Conservation (phyloP, 1,140 invertebrate species). For the Brachionus plicatilis region DNA sequence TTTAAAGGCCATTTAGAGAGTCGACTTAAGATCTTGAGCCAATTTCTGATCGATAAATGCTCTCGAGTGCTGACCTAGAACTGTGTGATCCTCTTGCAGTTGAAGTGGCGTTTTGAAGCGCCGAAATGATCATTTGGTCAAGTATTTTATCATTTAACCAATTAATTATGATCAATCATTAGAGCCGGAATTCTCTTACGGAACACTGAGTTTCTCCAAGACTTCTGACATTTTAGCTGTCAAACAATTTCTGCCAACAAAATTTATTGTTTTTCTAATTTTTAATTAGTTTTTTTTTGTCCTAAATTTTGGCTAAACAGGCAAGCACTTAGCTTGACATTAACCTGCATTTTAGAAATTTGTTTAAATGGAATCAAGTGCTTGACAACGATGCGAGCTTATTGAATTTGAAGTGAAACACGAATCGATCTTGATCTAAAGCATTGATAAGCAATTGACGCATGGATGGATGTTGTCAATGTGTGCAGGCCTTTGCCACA, state of each 20-base stretch:
- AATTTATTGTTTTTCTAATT: neutral
- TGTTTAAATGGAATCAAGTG: neutral
- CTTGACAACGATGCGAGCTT: neutral
- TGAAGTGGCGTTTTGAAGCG: neutral
- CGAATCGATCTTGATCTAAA: neutral
- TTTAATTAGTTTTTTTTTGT: neutral
- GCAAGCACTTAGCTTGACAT: neutral
- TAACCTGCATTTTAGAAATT: neutral
- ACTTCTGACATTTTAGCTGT: neutral
- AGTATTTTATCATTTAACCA: neutral
- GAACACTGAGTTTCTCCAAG: neutral
- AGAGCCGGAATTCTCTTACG: neutral
- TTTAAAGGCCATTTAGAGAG: neutral
- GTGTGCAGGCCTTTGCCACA: neutral
- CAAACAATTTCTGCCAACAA: neutral
- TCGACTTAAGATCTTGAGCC: neutral
- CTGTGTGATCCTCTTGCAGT: neutral
- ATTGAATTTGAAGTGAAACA: neutral
- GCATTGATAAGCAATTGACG: neutral
- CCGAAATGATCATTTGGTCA: neutral
- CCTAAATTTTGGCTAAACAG: neutral
- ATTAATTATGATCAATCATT: neutral
- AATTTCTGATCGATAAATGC: neutral
- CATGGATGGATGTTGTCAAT: neutral
- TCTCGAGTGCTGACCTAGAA: neutral